A percentile compares a stretch with the other conserved stretches of the same genome.
These are phyloP conservation scores for Chelidonichthys spinosus DNA, from an alignment of 2,797 vertebrate species.

Conservation along the genomic window DNA sequence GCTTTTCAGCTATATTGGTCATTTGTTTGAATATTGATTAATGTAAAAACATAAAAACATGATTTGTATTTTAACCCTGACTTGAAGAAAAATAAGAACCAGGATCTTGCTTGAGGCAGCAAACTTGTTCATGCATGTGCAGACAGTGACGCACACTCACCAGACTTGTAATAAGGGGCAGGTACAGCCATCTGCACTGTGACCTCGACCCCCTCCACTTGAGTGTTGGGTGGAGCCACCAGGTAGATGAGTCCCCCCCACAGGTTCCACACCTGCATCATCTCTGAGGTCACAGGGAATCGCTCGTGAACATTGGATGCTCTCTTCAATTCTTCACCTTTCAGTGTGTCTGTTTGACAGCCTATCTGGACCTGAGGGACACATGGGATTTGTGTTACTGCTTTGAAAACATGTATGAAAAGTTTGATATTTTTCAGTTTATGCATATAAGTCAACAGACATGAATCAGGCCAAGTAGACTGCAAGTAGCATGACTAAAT, in stretches of 20 bases:
- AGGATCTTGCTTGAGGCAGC: too few relatives aligned
- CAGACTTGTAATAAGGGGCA: constrained; percentile 90
- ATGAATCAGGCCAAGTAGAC: neutral
- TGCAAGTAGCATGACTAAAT: neutral
- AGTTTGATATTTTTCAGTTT: neutral
- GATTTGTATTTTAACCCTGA: too few relatives aligned
- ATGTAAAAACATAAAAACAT: too few relatives aligned
- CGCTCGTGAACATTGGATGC: constrained; percentile 82
- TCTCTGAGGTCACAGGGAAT: constrained; percentile 79
- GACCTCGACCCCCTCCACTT: constrained; percentile 76
- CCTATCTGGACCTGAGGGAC: constrained; percentile 88
- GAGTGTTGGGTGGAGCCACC: constrained; percentile 82
- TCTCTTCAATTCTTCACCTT: constrained; percentile 76
- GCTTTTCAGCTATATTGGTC: too few relatives aligned
- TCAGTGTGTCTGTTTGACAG: constrained; percentile 88
- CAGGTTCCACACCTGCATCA: constrained; percentile 85
- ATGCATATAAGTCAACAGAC: neutral
- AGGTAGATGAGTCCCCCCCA: constrained; percentile 93
- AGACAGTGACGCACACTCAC: constrained; percentile 71
- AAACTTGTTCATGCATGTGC: too few relatives aligned
- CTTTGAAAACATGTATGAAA: neutral
- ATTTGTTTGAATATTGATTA: too few relatives aligned
- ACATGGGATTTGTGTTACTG: neutral
- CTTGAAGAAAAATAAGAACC: too few relatives aligned
- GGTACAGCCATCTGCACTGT: constrained; percentile 82